Evolutionary conservation across 2,888 invertebrate genomes (phyloP), one percentile per base, ranked within the genome.

Genomic region (Rhingia campestris): DNA sequence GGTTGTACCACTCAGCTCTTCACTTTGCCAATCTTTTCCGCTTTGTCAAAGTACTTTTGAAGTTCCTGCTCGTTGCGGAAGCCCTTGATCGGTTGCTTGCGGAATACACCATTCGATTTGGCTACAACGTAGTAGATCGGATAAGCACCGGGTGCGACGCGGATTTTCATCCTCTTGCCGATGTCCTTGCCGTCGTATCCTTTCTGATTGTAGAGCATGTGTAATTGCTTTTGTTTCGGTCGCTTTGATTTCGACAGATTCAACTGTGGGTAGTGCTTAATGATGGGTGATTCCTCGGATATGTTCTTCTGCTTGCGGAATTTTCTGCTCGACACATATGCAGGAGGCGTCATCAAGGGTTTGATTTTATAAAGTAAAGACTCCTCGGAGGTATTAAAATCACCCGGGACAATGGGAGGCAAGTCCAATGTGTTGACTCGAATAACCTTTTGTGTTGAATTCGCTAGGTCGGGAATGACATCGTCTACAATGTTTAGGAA

Each of bases 61-160:
- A 91, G 89, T 12, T 89, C 89, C 53, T 88, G 84, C 12, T 89
- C 87, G 32, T 87, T 88, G 56, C 88, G 86, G 64, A 90, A 90
- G 12, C 89, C 87, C 66, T 91, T 91, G 61, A 90, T 87, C 22
- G 90, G 90, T 69, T 88, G 88, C 73, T 90, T 90, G 75, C 89
- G 90, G 63, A 90, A 90, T 54, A 87, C 88, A 4, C 91, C 91
- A 81, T 91, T 90, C n/a, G 89, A 89, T 86, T 89, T 89, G 69
- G 90, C 87, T 12, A 90, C 79, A 58, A 88, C 88, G 81, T 90
- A 90, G 81, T 89, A 90, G 30, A 90, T 87, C 9, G 90, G 90
- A 86, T 89, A 91, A n/a, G 89, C 88, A 3, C 90, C 90, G 6
- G 90, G 88, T 12, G 90, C 88, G 73, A 89, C 81, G 86, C 88